A percentile compares a stretch with the other conserved stretches of the same genome.
These are phyloP conservation scores for Lepeophtheirus nordmannii DNA, from an alignment of 2,888 invertebrate species.

Conservation along the genomic window DNA sequence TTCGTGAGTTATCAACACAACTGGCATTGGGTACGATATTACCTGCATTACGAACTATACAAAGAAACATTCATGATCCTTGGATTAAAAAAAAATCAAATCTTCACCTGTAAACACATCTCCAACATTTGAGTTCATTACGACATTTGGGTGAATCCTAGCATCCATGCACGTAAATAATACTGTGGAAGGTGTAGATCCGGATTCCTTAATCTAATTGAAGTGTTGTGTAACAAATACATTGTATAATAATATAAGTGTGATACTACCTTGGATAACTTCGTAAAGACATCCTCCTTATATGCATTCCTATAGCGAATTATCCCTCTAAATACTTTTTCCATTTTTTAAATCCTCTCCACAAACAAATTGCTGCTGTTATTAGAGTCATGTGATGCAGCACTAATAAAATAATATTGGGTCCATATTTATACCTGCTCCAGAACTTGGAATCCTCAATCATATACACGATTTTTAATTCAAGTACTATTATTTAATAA, in stretches of 20 bases:
- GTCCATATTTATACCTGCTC: too few relatives aligned
- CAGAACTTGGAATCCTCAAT: too few relatives aligned
- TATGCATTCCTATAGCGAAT: conserved; percentile 71
- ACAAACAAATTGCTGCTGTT: too few relatives aligned
- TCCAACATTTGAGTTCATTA: conserved; percentile 85
- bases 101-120: conserved; percentile 83
- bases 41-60: conserved; percentile 80
- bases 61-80: conserved; percentile 21
- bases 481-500: too few relatives aligned
- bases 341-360: conserved; percentile 42
- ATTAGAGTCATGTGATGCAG: too few relatives aligned
- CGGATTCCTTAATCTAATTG: not conserved
- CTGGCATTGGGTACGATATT: conserved; percentile 86
- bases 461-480: too few relatives aligned
- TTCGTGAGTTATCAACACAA: conserved; percentile 53
- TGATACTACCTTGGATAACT: conserved; percentile 81
- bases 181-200: conserved; percentile 61
- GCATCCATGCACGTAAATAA: conserved; percentile 98
- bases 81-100: conserved; percentile 16
- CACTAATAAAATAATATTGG: too few relatives aligned
- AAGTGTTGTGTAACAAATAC: not conserved
- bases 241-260: conserved; percentile 37
- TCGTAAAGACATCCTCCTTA: conserved; percentile 71
- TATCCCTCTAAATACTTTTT: conserved; percentile 70
- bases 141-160: conserved; percentile 86